These are phyloP conservation scores for Karalla daura DNA, from an alignment of 2,797 vertebrate species.

Conservation along the genomic window DNA sequence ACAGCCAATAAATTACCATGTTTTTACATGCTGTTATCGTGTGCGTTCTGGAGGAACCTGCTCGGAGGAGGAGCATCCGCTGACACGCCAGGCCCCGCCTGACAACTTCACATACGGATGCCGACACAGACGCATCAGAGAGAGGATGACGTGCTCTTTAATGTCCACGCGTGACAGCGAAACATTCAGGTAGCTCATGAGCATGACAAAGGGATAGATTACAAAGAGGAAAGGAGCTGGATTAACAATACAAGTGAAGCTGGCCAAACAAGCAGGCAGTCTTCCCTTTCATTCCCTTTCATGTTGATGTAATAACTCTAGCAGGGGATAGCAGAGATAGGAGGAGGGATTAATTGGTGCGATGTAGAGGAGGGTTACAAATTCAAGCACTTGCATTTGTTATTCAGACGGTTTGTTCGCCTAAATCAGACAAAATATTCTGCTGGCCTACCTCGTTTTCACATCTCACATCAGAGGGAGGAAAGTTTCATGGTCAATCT, in stretches of 20 bases:
- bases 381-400: neutral
- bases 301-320: no score
- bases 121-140: constrained; percentile 5
- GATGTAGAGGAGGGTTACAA: no score
- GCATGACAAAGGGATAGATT: no score
- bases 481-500: neutral
- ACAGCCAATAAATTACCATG: constrained; percentile 72
- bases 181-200: neutral
- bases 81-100: constrained; percentile 45
- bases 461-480: no score
- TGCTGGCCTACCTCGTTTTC: no score
- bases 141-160: neutral
- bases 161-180: neutral
- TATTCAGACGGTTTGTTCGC: neutral
- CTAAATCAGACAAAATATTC: neutral
- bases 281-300: no score
- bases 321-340: no score
- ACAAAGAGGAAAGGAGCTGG: no score
- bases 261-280: no score
- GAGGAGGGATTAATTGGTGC: no score
- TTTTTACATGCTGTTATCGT: constrained; percentile 65
- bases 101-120: constrained; percentile 2
- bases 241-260: no score
- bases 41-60: constrained; percentile 43
- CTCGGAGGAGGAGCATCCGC: constrained; percentile 57